A percentile compares a stretch with the other conserved stretches of the same genome.
These are phyloP conservation scores for Lysiphlebus fabarum DNA, from an alignment of 1,140 invertebrate species.

Conservation along the genomic window DNA sequence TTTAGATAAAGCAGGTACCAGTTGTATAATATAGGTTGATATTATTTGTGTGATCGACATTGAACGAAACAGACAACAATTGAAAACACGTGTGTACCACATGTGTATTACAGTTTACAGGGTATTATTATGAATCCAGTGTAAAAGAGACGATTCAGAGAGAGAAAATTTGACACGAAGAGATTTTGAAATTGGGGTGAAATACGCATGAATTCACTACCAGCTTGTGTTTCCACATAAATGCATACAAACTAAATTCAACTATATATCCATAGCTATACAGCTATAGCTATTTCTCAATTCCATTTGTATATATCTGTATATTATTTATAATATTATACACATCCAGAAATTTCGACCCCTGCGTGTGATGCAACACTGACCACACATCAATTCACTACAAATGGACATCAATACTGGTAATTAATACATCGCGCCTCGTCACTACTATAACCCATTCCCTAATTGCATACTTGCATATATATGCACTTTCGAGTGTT, in stretches of 20 bases:
- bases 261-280: not conserved
- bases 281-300: not conserved
- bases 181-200: not conserved
- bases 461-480: conserved; percentile 19
- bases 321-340: conserved; percentile 15
- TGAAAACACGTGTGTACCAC: conserved; percentile 12
- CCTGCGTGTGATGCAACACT: conserved; percentile 54
- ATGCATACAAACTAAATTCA: not conserved
- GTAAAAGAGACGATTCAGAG: conserved; percentile 1
- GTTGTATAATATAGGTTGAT: too few species aligned
- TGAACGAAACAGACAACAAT: conserved; percentile 17
- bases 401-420: conserved; percentile 58
- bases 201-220: conserved; percentile 11
- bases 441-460: conserved; percentile 25
- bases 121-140: not conserved
- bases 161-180: conserved; percentile 1
- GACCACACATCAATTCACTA: conserved; percentile 58
- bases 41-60: conserved; percentile 36
- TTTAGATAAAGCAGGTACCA: too few species aligned
- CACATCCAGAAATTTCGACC: conserved; percentile 44
- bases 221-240: not conserved
- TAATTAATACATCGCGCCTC: conserved; percentile 59
- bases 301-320: not conserved
- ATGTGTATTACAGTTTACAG: conserved; percentile 8
- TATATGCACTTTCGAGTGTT: conserved; percentile 17